Conservation (phyloP, 53 echinoderm and acorn worm species). For the Crossaster papposus region DNA sequence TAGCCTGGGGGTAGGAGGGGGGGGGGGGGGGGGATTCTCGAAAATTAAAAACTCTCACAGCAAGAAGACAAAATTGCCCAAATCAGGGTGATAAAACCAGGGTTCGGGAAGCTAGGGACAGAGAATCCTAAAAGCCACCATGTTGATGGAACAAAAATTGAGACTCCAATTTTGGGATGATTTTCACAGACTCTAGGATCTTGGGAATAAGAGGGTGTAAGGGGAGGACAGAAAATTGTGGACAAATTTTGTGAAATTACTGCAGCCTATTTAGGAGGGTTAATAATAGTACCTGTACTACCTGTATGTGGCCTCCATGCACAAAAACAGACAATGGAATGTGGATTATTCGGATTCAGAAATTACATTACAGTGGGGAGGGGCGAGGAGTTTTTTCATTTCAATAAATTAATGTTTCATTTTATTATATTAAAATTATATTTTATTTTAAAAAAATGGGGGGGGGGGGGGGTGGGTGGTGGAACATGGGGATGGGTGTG, state of each 20-base stretch:
- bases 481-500: not conserved
- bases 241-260: constrained; percentile 49
- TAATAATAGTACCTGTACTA: constrained; percentile 36
- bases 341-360: not conserved
- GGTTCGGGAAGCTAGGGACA: not conserved
- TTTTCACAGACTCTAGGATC: constrained; percentile 43
- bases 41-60: constrained; percentile 44
- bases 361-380: constrained; percentile 11
- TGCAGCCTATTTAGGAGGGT: constrained; percentile 11
- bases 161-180: constrained; percentile 54
- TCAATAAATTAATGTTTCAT: too few relatives aligned
- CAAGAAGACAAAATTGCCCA: not conserved
- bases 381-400: too few relatives aligned
- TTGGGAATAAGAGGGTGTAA: constrained; percentile 1
- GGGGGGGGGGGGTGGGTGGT: not conserved
- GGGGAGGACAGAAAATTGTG: constrained; percentile 30
- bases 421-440: too few relatives aligned
- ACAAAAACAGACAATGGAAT: not conserved
- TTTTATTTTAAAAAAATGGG: too few relatives aligned
- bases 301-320: constrained; percentile 25
- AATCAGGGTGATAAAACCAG: not conserved
- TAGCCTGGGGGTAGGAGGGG: constrained; percentile 22
- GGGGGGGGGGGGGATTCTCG: not conserved
- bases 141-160: not conserved
- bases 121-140: not conserved